Base-by-base conservation (phyloP, 2,797 vertebrate genomes). In the Champsocephalus esox region DNA sequence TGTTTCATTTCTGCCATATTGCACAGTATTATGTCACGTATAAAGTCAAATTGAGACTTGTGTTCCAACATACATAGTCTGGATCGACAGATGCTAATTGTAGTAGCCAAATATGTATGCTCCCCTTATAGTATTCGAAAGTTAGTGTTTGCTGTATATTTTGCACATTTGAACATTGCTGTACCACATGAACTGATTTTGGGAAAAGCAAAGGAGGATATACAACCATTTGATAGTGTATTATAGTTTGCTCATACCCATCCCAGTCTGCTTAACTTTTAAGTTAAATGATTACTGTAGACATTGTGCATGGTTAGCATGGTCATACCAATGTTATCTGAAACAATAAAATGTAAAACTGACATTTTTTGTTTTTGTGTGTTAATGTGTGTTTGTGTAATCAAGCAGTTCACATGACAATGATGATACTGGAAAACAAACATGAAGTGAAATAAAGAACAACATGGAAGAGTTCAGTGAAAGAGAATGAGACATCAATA, bases 251-350 rank as follows among this genome's bases (percentile, higher is more conserved):
- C 59, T 73, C 44, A 54, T 70, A 52, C 19, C 24, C 54, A 62
- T 73, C 66, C 62, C 57, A 80, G 63, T 66, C 43, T 85, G 67
- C 54, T 61, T 43, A 78, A 74, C n/a, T 72, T 41, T 77, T 81
- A 67, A 81, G 82, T 86, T 70, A 76, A 75, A 73, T 87, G 75
- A 82, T 76, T 78, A 74, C 50, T 83, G 70, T 82, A 80, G 52
- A 87, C 77, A 79, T 78, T 90, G 76, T 88, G 91, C 91, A 93
- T 92, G 90, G 51, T 79, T 80, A 81, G 90, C 93, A 93, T 93
- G 92, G 70, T 88, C 80, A 87, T 80, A 68, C 64, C 43, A 72
- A 63, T 77, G 62, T 76, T 81, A 85, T 71, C 56, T 45, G 57
- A 84, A 80, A 79, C 76, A 92, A 93, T 93, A 93, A 94, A 94